Percentiles rank a stretch among this genome's conserved stretches.
Evolutionary conservation across 2,797 vertebrate genomes (phyloP).

Genomic region (Pogonophryne albipinna): DNA sequence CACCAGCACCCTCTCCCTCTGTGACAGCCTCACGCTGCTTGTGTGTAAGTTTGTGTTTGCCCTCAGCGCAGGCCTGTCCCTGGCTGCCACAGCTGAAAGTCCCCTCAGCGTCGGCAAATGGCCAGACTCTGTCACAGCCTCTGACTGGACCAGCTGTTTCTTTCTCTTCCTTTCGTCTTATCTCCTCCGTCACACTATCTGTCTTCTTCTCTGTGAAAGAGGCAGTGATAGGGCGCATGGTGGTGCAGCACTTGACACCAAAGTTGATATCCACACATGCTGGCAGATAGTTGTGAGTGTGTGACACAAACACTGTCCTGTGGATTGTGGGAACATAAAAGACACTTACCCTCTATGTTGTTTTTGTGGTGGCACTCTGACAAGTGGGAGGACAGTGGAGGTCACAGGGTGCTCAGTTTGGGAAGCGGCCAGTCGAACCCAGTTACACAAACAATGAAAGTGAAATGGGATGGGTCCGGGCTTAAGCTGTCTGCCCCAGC

Average conservation of each 20-base stretch:
- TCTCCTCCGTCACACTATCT: constrained; percentile 54
- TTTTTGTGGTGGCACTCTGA: constrained; percentile 55
- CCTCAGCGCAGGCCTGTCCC: constrained; percentile 43
- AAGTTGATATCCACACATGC: constrained; percentile 52
- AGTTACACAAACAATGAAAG: constrained; percentile 66
- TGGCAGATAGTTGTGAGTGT: constrained; percentile 31
- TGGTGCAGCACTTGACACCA: constrained; percentile 54
- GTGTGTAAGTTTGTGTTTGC: constrained; percentile 45
- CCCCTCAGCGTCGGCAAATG: constrained; percentile 52
- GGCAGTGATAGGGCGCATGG: constrained; percentile 47
- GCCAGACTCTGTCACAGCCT: constrained; percentile 63
- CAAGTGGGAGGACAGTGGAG: constrained; percentile 51
- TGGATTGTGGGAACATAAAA: constrained; percentile 49
- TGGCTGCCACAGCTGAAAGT: constrained; percentile 62
- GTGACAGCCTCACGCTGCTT: constrained; percentile 34
- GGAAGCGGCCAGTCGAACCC: constrained; percentile 58
- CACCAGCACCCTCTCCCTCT: constrained; percentile 5
- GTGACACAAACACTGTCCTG: constrained; percentile 40
- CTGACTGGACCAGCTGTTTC: constrained; percentile 75
- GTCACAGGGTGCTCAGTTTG: constrained; percentile 57
- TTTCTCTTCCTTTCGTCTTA: constrained; percentile 61
- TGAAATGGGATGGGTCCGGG: constrained; percentile 66
- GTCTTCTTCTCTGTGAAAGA: constrained; percentile 59
- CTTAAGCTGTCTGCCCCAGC: constrained; percentile 71
- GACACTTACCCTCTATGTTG: constrained; percentile 38